Evolutionary conservation across 2,888 invertebrate genomes (phyloP).

Genomic region (Lamproptera curius): DNA sequence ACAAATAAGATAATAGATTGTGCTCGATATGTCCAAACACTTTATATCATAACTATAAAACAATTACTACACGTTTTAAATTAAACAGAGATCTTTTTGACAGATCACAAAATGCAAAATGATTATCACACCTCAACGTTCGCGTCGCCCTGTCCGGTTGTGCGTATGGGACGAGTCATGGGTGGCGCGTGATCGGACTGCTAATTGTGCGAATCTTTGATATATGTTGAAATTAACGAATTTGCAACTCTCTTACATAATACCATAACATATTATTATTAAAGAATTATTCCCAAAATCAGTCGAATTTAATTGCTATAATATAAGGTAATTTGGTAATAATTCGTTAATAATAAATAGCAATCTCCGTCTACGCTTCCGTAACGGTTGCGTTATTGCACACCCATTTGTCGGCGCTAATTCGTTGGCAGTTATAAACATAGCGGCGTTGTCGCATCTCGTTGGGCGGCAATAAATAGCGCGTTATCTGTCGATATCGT

Average conservation of each 20-base stretch:
- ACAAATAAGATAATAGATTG: too few relatives aligned
- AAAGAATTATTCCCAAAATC: too few relatives aligned
- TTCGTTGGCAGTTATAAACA: conserved; percentile 64
- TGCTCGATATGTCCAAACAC: too few relatives aligned
- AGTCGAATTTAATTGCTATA: too few relatives aligned
- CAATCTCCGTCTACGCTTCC: neutral
- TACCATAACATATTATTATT: too few relatives aligned
- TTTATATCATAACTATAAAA: too few relatives aligned
- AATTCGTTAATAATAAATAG: too few relatives aligned
- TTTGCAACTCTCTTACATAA: neutral
- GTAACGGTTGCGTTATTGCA: neutral
- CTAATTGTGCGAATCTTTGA: conserved; percentile 39
- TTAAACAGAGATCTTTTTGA: too few relatives aligned
- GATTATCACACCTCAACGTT: conserved; percentile 38
- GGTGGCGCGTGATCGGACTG: conserved; percentile 44
- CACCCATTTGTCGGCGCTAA: conserved; percentile 62
- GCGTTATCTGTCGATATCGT: conserved; percentile 74
- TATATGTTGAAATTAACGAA: conserved; percentile 32
- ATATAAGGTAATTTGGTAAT: too few relatives aligned
- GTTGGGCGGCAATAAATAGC: conserved; percentile 69
- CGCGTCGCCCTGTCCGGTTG: conserved; percentile 39
- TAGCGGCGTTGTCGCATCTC: conserved; percentile 59
- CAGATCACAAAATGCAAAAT: conserved; percentile 32
- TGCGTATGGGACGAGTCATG: conserved; percentile 42
- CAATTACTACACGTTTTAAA: too few relatives aligned